Conservation (phyloP, 2,113 vertebrate genomes). For the Ceyx melanurus region DNA sequence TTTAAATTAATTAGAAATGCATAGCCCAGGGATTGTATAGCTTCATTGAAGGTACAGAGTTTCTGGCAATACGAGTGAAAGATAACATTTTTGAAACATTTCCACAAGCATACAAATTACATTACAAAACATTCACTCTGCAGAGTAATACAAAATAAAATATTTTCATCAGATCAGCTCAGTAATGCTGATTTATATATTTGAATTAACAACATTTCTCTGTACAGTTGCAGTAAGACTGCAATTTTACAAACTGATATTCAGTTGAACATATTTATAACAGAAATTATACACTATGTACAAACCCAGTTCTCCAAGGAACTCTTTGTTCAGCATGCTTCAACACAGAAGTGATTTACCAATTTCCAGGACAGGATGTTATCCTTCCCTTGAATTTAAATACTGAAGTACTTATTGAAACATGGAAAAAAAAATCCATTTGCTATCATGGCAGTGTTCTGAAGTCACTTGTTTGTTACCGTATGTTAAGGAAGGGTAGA, state of each 20-base stretch:
- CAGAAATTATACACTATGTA: slow-evolving; percentile 61
- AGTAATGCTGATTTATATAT: not conserved
- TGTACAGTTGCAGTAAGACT: not conserved
- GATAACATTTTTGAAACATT: slow-evolving; percentile 14
- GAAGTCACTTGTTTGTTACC: not conserved
- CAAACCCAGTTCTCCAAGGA: slow-evolving; percentile 26
- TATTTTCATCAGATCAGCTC: not conserved
- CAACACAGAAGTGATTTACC: not conserved
- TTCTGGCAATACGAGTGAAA: not conserved
- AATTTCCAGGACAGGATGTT: not conserved
- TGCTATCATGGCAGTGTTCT: not conserved
- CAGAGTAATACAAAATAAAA: slow-evolving; percentile 25
- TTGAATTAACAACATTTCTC: not conserved
- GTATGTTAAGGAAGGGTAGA: not conserved
- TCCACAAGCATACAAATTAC: slow-evolving; percentile 1
- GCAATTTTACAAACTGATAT: slow-evolving; percentile 17
- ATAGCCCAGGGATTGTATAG: not conserved
- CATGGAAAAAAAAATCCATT: not conserved
- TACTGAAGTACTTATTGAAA: not conserved
- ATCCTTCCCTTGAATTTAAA: slow-evolving; percentile 19
- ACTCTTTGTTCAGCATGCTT: not conserved
- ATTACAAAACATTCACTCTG: slow-evolving; percentile 8
- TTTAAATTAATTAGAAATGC: not conserved
- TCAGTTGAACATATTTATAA: slow-evolving; percentile 28
- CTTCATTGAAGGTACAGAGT: not conserved